Evolutionary conservation across 2,113 vertebrate genomes (phyloP), one percentile per base, ranked within the genome.

Genomic region (Microtus ochrogaster): DNA sequence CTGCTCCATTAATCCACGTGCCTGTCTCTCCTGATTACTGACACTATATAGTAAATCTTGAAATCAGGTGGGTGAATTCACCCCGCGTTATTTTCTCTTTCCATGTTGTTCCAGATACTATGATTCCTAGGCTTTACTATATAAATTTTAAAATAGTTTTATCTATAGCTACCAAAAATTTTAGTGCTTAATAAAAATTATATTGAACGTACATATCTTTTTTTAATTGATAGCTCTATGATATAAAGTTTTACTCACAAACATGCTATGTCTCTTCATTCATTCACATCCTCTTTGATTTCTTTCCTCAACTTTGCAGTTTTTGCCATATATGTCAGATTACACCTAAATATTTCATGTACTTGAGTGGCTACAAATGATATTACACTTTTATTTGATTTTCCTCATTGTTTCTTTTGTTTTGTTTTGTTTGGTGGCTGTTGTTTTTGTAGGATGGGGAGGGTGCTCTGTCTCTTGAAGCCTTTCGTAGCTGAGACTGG

Each of bases 151-250:
- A 36, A 61, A 28, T 47, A 74, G 21, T 86, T 44, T 86, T 90
- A 58, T 41, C 65, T 49, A 24, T 72, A 68, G 22, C 41, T 72
- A 72, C 58, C 7, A 90, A 84, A n/a, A 39, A 1, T 21, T 82
- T 68, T 74, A 33, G 13, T n/a, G 47, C 90, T 96, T 74, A 84
- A 66, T 74, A 86, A 78, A 93, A 87, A 47, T 39, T 96, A 2
- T n/a, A 93, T 86, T 73, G 52, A 89, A 86, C 30, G 17, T 73
- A 36, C 36, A 7, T 70, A 72, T n/a, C 36, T 19, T 72, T n/a
- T 17, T 70, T n/a, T n/a, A 72, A 72, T 81, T 73, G 72, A 76
- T 74, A 24, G 74, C 13, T 76, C 44, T 65, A 44, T 78, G 36
- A 78, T 19, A 6, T 65, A 21, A 65, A 30, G 2, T 36, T 65